Percentiles rank a stretch among this genome's conserved stretches.
Conservation (phyloP, 2,113 vertebrate genomes). For the Vulpes ferrilata region DNA sequence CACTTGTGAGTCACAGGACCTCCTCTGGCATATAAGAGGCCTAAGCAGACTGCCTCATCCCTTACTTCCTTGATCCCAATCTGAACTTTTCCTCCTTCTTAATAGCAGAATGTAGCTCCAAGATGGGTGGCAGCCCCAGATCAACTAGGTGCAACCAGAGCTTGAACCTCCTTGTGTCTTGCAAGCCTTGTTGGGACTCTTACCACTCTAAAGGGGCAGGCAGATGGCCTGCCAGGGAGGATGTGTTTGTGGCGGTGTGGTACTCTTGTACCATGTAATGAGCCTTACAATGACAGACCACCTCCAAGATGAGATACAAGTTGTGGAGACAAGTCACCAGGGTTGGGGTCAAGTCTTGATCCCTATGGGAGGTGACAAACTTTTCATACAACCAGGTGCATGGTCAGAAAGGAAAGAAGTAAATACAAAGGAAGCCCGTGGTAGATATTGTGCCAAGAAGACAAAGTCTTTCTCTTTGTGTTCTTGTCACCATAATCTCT, state of each 20-base stretch:
- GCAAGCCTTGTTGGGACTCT: too few species aligned
- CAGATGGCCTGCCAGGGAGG: too few species aligned
- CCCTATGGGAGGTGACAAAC: too few species aligned
- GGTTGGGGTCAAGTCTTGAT: too few species aligned
- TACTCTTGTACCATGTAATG: too few species aligned
- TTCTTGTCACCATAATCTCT: not conserved
- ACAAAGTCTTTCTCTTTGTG: not conserved
- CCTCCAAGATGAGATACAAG: too few species aligned
- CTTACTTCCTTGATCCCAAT: not conserved
- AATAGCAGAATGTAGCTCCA: not conserved
- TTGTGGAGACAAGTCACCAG: too few species aligned
- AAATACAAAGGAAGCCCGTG: not conserved
- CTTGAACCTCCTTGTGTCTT: too few species aligned
- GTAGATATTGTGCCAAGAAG: not conserved
- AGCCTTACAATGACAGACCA: too few species aligned
- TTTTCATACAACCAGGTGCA: rapidly evolving
- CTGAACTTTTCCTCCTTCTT: not conserved
- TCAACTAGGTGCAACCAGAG: rapidly evolving
- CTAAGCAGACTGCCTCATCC: not conserved
- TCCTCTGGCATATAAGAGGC: not conserved
- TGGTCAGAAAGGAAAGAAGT: not conserved
- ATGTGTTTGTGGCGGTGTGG: too few species aligned
- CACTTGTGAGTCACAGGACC: not conserved
- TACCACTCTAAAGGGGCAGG: too few species aligned
- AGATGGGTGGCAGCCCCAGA: not conserved